Percentiles rank a stretch among this genome's conserved stretches.
Evolutionary conservation across 2,113 vertebrate species (phyloP).

Genomic region (Camelus dromedarius): DNA sequence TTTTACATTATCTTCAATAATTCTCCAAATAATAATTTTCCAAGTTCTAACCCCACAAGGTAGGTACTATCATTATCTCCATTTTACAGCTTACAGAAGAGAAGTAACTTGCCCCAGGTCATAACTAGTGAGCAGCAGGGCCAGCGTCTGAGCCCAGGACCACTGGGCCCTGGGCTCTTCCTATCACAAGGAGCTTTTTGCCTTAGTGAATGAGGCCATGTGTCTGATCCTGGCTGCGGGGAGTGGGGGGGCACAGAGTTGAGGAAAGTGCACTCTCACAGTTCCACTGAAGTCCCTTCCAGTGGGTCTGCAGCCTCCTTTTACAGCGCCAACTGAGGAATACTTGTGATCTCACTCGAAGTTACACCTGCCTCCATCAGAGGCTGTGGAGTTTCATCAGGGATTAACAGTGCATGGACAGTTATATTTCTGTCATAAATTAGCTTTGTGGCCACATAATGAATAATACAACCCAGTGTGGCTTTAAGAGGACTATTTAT

Average conservation of each 20-base stretch:
- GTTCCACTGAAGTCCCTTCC: neutral
- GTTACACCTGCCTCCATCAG: neutral
- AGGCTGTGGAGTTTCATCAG: conserved; percentile 32
- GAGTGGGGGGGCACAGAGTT: neutral
- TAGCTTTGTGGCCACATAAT: conserved; percentile 65
- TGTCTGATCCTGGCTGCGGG: neutral
- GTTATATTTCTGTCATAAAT: conserved; percentile 71
- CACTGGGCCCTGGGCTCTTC: neutral
- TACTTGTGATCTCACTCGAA: conserved; percentile 32
- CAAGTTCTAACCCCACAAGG: neutral
- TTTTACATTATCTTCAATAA: conserved; percentile 1
- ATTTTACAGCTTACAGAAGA: neutral
- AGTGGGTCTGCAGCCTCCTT: neutral
- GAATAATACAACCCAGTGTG: conserved; percentile 58
- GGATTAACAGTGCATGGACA: conserved; percentile 66
- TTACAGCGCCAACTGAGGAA: neutral
- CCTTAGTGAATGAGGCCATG: neutral
- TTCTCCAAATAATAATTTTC: neutral
- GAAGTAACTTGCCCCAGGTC: neutral
- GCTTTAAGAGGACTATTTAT: conserved; percentile 71
- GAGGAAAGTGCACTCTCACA: neutral
- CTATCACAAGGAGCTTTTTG: neutral
- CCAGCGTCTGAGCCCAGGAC: neutral
- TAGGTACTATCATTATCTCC: neutral
- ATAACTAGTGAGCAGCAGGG: neutral